These are phyloP conservation scores for Podocnemis expansa DNA, from an alignment of 2,113 vertebrate genomes.

Conservation along the genomic window DNA sequence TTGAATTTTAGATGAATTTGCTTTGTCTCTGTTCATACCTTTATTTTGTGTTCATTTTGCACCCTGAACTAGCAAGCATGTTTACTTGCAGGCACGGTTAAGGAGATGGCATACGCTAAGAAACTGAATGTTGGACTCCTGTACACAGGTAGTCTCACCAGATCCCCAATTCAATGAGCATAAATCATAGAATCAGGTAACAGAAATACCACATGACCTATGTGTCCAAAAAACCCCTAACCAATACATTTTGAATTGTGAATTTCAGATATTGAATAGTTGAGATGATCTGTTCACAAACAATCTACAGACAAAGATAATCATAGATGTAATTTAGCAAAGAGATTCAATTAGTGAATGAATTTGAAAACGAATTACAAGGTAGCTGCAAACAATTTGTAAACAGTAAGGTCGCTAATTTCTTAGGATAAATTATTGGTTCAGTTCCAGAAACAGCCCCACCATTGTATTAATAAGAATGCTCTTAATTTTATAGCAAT, in stretches of 20 bases:
- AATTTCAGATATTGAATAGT: not conserved
- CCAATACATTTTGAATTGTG: not conserved
- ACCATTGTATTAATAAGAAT: conserved; percentile 29
- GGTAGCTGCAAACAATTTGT: not conserved
- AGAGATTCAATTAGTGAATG: conserved; percentile 6
- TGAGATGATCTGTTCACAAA: not conserved
- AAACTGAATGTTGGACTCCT: not conserved
- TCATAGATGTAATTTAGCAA: not conserved
- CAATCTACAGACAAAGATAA: not conserved
- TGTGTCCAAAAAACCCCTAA: not conserved
- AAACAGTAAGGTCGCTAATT: not conserved
- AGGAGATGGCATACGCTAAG: not conserved
- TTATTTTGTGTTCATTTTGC: not conserved
- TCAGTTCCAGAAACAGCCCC: conserved; percentile 24
- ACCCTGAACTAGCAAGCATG: not conserved
- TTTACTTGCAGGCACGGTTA: not conserved
- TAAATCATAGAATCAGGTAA: not conserved
- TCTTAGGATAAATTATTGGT: conserved; percentile 16
- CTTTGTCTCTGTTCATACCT: not conserved
- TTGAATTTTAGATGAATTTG: not conserved
- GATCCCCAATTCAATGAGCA: not conserved
- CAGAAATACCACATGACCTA: not conserved
- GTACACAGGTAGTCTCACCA: not conserved
- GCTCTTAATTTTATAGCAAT: conserved; percentile 19
- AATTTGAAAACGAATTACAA: conserved; percentile 30